These are phyloP conservation scores for Petroica traversi DNA, from an alignment of 2,113 vertebrate genomes.

Conservation along the genomic window DNA sequence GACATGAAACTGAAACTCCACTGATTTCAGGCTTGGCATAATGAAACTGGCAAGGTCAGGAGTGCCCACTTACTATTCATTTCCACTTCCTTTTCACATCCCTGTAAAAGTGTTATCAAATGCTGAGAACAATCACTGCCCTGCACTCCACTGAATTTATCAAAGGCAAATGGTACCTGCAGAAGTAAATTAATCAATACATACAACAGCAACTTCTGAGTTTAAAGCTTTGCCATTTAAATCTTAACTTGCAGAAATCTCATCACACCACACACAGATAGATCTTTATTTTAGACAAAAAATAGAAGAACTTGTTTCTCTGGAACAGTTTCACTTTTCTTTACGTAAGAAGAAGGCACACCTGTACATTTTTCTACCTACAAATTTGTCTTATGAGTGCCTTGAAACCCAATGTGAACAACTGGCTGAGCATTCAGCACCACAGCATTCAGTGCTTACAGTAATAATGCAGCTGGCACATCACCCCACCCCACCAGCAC, in stretches of 20 bases:
- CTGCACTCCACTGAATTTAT: background rate
- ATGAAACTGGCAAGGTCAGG: background rate
- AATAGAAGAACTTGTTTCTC: background rate
- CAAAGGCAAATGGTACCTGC: background rate
- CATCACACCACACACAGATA: rapidly evolving
- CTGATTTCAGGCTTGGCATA: background rate
- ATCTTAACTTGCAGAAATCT: background rate
- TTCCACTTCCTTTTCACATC: background rate
- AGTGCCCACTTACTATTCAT: background rate
- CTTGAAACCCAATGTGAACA: background rate
- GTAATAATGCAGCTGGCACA: background rate
- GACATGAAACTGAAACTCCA: background rate
- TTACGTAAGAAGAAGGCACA: background rate
- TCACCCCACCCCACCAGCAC: background rate
- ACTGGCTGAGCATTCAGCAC: background rate
- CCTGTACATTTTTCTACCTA: background rate
- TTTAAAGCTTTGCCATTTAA: background rate
- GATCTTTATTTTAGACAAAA: background rate
- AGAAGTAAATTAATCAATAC: background rate
- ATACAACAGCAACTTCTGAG: background rate
- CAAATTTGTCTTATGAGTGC: background rate
- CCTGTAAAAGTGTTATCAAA: background rate
- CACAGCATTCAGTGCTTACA: background rate
- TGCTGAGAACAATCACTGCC: background rate
- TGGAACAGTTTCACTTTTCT: background rate